Conservation (phyloP, 2,797 vertebrate species). For the Thripadectes ignobilis region DNA sequence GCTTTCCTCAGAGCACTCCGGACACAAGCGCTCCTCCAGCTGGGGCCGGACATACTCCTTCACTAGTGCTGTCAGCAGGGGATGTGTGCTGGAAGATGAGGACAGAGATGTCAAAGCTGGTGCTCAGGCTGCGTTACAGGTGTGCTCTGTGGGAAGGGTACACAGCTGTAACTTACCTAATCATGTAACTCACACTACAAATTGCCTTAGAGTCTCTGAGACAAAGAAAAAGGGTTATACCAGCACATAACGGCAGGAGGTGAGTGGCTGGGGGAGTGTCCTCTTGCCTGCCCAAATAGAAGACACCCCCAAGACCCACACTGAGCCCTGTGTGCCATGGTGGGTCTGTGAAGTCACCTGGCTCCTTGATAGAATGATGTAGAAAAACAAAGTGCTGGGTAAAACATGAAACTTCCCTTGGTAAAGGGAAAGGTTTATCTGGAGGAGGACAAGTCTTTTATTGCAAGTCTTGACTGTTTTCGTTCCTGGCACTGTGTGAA, state of each 20-base stretch:
- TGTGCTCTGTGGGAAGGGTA: constrained; percentile 6
- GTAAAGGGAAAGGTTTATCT: background rate
- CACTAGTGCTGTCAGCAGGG: constrained; percentile 92
- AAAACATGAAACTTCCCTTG: background rate
- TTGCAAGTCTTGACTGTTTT: background rate
- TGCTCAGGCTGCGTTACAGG: constrained; percentile 91
- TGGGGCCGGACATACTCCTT: constrained; percentile 98
- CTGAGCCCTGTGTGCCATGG: background rate
- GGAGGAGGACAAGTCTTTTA: background rate
- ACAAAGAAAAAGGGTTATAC: background rate
- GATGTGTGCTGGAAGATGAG: constrained; percentile 88
- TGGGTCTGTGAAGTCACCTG: background rate
- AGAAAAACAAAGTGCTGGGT: background rate
- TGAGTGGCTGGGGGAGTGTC: background rate
- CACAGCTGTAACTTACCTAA: fast-evolving
- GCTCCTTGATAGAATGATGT: background rate
- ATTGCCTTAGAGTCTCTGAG: fast-evolving
- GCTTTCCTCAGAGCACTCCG: constrained; percentile 76
- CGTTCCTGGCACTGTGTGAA: background rate
- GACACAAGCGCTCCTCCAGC: constrained; percentile 93
- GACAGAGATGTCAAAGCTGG: constrained; percentile 90
- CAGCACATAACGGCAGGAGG: background rate
- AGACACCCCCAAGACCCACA: background rate
- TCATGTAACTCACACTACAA: fast-evolving
- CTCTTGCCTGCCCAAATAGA: background rate